These are phyloP conservation scores for Conomelus anceps DNA, from an alignment of 2,888 invertebrate genomes.

Conservation along the genomic window DNA sequence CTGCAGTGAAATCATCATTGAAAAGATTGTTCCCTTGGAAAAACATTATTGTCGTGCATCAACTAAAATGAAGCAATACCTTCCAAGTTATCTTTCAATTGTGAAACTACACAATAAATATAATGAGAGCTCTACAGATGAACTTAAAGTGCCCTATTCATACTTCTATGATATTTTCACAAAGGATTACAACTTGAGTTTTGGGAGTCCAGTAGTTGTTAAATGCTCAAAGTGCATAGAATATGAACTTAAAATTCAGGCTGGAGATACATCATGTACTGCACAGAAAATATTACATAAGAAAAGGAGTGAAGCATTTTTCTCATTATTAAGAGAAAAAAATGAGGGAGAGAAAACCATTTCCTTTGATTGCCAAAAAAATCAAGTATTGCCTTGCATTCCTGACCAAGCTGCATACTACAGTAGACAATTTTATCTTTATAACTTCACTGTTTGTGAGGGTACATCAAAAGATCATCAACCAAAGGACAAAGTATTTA, in stretches of 20 bases:
- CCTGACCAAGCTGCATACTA: not conserved
- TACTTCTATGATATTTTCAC: not conserved
- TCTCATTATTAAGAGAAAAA: not conserved
- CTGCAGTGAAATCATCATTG: not conserved
- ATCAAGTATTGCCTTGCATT: conserved; percentile 34
- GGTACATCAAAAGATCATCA: not conserved
- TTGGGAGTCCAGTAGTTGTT: not conserved
- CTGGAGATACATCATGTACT: not conserved
- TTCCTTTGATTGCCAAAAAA: not conserved
- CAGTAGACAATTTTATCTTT: not conserved
- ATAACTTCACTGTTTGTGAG: not conserved
- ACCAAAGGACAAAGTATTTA: not conserved
- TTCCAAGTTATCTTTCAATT: not conserved
- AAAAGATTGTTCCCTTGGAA: not conserved
- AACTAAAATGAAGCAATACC: not conserved
- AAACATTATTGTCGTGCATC: not conserved
- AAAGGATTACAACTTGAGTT: not conserved
- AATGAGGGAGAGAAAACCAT: not conserved
- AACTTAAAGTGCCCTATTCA: not conserved
- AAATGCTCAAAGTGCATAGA: not conserved
- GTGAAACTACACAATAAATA: not conserved
- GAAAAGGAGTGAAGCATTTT: not conserved
- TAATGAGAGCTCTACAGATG: not conserved
- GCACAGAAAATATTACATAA: not conserved
- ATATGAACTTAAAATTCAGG: not conserved